Conservation (phyloP, 2,888 invertebrate species). For the Psylliodes chrysocephalus region DNA sequence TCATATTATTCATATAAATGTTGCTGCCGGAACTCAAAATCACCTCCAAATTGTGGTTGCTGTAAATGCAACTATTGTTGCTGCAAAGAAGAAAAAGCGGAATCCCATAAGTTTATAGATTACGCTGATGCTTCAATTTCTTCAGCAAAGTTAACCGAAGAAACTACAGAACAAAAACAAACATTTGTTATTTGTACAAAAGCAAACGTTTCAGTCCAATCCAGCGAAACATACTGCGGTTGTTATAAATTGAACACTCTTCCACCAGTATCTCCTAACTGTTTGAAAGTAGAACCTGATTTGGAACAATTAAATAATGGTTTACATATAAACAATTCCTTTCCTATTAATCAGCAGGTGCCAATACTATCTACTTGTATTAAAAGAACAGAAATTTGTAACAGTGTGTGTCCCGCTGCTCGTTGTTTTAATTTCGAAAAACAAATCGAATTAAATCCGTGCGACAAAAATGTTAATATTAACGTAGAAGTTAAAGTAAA, state of each 20-base stretch:
- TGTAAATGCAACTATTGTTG: neutral
- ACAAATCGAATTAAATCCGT: neutral
- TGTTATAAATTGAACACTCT: no score
- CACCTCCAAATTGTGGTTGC: neutral
- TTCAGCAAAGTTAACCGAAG: neutral
- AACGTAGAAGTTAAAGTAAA: slow-evolving; percentile 23
- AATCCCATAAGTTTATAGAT: slow-evolving; percentile 11
- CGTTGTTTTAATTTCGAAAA: slow-evolving; percentile 9
- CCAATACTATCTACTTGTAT: slow-evolving; percentile 2
- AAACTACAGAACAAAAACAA: neutral
- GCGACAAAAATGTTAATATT: slow-evolving; percentile 16
- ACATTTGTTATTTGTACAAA: neutral
- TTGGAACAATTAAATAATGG: neutral
- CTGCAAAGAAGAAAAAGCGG: neutral
- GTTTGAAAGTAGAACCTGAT: neutral
- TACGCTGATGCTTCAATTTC: slow-evolving; percentile 6
- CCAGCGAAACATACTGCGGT: neutral
- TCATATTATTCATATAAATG: neutral
- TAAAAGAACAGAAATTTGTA: slow-evolving; percentile 4
- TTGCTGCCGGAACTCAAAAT: neutral
- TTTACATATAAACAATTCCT: neutral
- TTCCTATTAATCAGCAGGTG: neutral
- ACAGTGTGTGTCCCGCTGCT: slow-evolving; percentile 1
- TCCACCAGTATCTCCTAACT: neutral
- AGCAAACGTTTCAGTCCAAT: slow-evolving; percentile 12